These are phyloP conservation scores for Drosophila fungiperda DNA, from an alignment of 2,888 invertebrate species.

Conservation along the genomic window DNA sequence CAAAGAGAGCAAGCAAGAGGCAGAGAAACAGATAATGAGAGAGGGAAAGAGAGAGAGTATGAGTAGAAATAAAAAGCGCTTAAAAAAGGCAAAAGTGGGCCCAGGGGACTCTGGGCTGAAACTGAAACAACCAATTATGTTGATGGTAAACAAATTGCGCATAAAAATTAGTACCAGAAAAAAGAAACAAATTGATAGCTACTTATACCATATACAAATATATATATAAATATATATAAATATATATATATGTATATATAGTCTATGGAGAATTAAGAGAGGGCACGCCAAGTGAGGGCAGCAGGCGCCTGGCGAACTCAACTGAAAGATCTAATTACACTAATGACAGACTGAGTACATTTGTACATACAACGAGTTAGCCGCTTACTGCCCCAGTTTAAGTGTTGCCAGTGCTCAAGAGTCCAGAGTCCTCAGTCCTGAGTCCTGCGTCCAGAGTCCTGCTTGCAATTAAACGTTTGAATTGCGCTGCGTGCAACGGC, in stretches of 20 bases:
- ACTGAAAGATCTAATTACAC: constrained; percentile 82
- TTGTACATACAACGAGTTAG: not conserved
- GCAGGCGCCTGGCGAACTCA: constrained; percentile 12
- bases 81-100: constrained; percentile 70
- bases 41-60: constrained; percentile 15
- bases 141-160: constrained; percentile 85
- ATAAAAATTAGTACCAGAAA: constrained; percentile 72
- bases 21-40: not conserved
- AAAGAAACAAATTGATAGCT: constrained; percentile 50
- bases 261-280: constrained; percentile 35
- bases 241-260: not conserved
- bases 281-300: constrained; percentile 63
- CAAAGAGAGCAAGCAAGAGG: not conserved
- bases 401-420: not conserved
- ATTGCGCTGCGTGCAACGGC: constrained; percentile 82
- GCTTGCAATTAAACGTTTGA: constrained; percentile 82
- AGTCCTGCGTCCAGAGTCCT: constrained; percentile 18
- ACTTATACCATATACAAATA: constrained; percentile 32
- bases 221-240: constrained; percentile 19
- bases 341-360: constrained; percentile 70
- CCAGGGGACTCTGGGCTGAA: constrained; percentile 57
- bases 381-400: constrained; percentile 8
- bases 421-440: constrained; percentile 8
- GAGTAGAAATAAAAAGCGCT: constrained; percentile 72
- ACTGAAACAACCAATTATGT: constrained; percentile 80